Conservation (phyloP, 2,797 vertebrate genomes). For the Xenops minutus region DNA sequence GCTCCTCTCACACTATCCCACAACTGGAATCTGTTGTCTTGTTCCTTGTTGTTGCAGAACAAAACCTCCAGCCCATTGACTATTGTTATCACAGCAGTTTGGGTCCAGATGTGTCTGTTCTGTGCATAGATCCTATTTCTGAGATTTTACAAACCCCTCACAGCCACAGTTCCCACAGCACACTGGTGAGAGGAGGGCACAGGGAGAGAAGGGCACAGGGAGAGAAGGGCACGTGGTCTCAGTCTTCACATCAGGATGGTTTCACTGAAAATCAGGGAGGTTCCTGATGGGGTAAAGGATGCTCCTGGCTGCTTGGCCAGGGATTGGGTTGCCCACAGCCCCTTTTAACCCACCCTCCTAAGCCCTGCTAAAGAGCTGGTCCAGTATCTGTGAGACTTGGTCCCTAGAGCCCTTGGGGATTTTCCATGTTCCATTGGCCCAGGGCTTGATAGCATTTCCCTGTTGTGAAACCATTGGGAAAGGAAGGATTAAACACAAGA, state of each 20-base stretch:
- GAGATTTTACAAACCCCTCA: not conserved
- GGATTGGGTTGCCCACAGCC: not conserved
- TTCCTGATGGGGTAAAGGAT: not conserved
- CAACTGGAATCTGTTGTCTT: not conserved
- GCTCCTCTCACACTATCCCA: not conserved
- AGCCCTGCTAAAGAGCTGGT: not conserved
- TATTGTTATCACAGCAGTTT: not conserved
- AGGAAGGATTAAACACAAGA: not conserved
- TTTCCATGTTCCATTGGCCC: not conserved
- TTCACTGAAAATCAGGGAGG: not conserved
- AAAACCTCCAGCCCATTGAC: not conserved
- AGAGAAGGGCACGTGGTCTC: not conserved
- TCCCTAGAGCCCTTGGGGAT: not conserved
- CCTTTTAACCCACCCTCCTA: not conserved
- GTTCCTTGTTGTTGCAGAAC: rapidly evolving
- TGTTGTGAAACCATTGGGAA: not conserved
- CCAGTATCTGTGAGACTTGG: not conserved
- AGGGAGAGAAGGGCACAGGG: not conserved
- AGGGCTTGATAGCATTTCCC: not conserved
- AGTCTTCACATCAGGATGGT: too few relatives aligned
- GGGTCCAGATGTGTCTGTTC: not conserved
- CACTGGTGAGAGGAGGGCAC: not conserved
- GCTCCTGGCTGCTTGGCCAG: not conserved
- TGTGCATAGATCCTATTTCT: not conserved
- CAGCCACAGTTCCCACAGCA: rapidly evolving